A percentile compares a stretch with the other conserved stretches of the same genome.
Conservation (phyloP, 2,797 vertebrate species). For the Hippoglossus hippoglossus region DNA sequence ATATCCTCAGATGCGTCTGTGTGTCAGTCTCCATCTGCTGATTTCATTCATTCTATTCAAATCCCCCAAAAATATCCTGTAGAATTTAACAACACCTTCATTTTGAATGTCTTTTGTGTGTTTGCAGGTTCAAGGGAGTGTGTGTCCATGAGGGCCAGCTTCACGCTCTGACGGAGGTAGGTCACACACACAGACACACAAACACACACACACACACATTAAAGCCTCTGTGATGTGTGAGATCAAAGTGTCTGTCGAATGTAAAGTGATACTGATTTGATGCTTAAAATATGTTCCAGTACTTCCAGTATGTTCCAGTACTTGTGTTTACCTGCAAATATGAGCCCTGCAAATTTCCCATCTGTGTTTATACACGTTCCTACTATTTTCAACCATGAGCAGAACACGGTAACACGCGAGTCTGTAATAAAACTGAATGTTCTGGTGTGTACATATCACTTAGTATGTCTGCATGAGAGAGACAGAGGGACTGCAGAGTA, state of each 20-base stretch:
- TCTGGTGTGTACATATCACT: slow-evolving; percentile 12
- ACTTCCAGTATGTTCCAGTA: not conserved
- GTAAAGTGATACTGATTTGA: slow-evolving; percentile 14
- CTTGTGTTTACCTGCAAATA: too few relatives aligned
- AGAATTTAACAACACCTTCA: not conserved
- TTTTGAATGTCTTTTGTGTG: slow-evolving; percentile 9
- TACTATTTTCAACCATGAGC: slow-evolving; percentile 27
- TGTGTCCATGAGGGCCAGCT: slow-evolving; percentile 98
- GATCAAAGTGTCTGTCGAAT: slow-evolving; percentile 38
- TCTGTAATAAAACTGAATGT: slow-evolving; percentile 62
- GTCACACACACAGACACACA: slow-evolving; percentile 25
- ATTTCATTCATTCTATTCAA: not conserved
- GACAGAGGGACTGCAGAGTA: slow-evolving; percentile 9
- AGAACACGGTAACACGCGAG: slow-evolving; percentile 14
- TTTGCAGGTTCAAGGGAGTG: slow-evolving; percentile 95
- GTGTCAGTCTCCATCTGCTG: not conserved
- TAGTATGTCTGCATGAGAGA: slow-evolving; percentile 9
- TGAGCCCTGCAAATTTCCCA: not conserved
- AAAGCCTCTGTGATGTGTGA: slow-evolving; percentile 7
- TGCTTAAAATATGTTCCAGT: not conserved
- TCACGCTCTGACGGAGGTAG: slow-evolving; percentile 97
- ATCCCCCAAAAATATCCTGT: not conserved
- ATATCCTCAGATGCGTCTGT: not conserved
- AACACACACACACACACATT: slow-evolving; percentile 16
- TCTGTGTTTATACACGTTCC: slow-evolving; percentile 7